Conservation (phyloP, 2,888 invertebrate genomes). For the Acrobasis repandana region DNA sequence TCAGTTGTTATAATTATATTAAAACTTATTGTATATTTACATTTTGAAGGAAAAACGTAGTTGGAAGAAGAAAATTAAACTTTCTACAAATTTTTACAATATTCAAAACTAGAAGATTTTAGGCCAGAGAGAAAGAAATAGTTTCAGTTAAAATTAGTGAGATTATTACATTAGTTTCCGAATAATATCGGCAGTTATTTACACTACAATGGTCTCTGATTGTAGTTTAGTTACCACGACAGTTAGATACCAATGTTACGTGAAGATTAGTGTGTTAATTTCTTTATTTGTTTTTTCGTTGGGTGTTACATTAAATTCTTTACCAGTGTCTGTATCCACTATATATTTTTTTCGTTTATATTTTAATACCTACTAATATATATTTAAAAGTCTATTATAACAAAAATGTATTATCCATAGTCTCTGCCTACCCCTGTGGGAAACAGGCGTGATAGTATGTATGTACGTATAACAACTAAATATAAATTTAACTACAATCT, state of each 20-base stretch:
- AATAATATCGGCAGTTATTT: slow-evolving; percentile 10
- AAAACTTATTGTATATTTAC: too few species aligned
- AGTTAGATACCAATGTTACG: slow-evolving; percentile 31
- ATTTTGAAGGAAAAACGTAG: too few species aligned
- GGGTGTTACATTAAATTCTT: slow-evolving; percentile 11
- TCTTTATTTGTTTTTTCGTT: neutral
- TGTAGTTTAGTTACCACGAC: slow-evolving; percentile 19
- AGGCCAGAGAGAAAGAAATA: neutral
- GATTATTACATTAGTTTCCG: slow-evolving; percentile 23
- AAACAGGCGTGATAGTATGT: too few species aligned
- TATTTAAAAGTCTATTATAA: too few species aligned
- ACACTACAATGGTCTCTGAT: slow-evolving; percentile 8
- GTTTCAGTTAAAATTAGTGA: slow-evolving; percentile 26
- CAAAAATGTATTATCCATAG: too few species aligned
- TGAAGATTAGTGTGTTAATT: slow-evolving; percentile 49
- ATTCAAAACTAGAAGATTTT: neutral
- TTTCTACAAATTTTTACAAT: neutral
- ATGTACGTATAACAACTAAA: too few species aligned
- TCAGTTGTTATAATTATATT: too few species aligned
- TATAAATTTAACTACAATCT: neutral
- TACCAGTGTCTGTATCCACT: slow-evolving; percentile 4
- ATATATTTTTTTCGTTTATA: too few species aligned
- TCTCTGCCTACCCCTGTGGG: too few species aligned
- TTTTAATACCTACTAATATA: too few species aligned
- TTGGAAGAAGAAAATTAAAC: too few species aligned